Base-by-base conservation (phyloP, 1,140 invertebrate species). In the Drosophila cardini region DNA sequence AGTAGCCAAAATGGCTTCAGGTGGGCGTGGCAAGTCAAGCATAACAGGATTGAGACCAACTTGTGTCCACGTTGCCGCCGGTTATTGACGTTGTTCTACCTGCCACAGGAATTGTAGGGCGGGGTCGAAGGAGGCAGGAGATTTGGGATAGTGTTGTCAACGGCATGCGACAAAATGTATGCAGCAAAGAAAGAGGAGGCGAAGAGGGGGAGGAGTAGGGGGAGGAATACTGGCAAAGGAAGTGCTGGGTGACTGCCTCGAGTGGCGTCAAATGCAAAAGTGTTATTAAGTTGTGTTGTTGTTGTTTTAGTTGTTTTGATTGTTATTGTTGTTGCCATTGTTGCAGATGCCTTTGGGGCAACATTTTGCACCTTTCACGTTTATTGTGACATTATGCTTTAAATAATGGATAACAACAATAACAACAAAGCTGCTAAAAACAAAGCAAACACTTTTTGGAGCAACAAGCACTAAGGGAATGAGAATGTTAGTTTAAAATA, bases 321-420 rank as follows among this genome's bases (percentile, higher is more conserved):
- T 57, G 57, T 34, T 75, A 52, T 43, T 72, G 74, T 42, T 70
- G 38, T 46, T 32, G 55, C 40, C 68, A 13, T 40, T 48, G 62
- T 65, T 70, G 61, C 48, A 61, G 61, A 48, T 64, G 75, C 55
- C 81, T 84, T 45, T 62, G 73, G 76, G 76, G 76, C 72, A 65
- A 89, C 87, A 89, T 87, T 87, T 87, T 87, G 84, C 83, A 87
- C 83, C 84, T 87, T 89, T 87, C 68, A 76, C 83, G 76, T 87
- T 84, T 87, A 87, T 87, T 87, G 83, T 87, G 84, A 89, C 83
- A 89, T 87, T 87, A 84, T 87, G 83, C 80, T 87, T 87, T 87
- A 78, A 87, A 89, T 87, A 87, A 87, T 87, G 84, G 76, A 83
- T 67, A 72, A 84, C 60, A 87, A 78, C 67, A 55, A 72, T 40